Evolutionary conservation across 2,797 vertebrate species (phyloP).

Genomic region (Anguilla anguilla): DNA sequence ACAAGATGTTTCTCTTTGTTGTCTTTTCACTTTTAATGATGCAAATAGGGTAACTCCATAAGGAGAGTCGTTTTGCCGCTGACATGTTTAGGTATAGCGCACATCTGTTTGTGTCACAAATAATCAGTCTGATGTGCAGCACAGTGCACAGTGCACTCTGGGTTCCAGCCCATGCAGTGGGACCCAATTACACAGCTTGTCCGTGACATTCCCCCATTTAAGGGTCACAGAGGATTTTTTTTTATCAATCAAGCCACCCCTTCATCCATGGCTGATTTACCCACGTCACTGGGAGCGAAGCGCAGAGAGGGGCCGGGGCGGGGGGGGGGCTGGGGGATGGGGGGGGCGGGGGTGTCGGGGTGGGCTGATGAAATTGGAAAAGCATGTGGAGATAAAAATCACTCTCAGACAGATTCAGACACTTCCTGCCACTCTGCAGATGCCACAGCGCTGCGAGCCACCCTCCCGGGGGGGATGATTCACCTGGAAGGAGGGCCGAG

Average conservation of each 20-base stretch:
- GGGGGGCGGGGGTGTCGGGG: constrained; percentile 33
- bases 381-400: constrained; percentile 90
- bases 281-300: constrained; percentile 78
- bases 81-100: constrained; percentile 55
- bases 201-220: constrained; percentile 72
- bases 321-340: constrained; percentile 45
- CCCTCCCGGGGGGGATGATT: constrained; percentile 89
- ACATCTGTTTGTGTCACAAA: constrained; percentile 73
- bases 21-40: constrained; percentile 57
- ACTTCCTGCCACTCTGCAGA: constrained; percentile 90
- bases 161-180: constrained; percentile 46
- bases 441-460: constrained; percentile 84
- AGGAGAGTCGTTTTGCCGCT: constrained; percentile 37
- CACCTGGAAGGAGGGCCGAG: constrained; percentile 91
- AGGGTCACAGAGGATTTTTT: constrained; percentile 71
- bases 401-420: constrained; percentile 86
- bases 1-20: constrained; percentile 67
- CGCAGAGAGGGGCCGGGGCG: constrained; percentile 58
- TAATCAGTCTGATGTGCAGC: constrained; percentile 58
- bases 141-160: constrained; percentile 27
- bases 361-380: constrained; percentile 83
- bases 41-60: constrained; percentile 49
- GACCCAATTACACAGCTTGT: constrained; percentile 71
- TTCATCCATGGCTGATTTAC: constrained; percentile 75
- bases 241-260: constrained; percentile 69